Evolutionary conservation across 2,797 vertebrate species (phyloP).

Genomic region (Fringilla coelebs): DNA sequence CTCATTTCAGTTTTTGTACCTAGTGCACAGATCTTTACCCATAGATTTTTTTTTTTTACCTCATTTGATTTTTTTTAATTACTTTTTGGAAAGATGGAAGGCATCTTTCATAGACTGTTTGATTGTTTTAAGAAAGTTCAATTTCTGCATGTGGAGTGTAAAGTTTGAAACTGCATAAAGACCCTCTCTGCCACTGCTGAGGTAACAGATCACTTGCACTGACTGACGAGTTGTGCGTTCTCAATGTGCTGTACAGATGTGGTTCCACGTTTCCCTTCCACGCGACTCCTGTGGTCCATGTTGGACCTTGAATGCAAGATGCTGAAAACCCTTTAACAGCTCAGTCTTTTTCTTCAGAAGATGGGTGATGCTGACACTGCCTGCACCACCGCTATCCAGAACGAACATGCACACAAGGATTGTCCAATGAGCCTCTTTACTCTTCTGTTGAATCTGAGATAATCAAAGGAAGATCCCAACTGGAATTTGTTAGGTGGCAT

Average conservation of each 20-base stretch:
- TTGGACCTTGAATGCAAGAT: not conserved
- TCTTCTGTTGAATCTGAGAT: not conserved
- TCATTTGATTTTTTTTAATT: not conserved
- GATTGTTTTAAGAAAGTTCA: slow-evolving; percentile 72
- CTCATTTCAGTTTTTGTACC: not conserved
- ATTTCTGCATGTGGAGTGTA: not conserved
- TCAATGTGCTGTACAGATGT: not conserved
- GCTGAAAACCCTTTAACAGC: not conserved
- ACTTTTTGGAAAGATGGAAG: not conserved
- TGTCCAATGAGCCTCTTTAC: not conserved
- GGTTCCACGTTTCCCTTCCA: not conserved
- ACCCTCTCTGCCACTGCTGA: not conserved
- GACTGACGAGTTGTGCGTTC: not conserved
- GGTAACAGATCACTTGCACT: not conserved
- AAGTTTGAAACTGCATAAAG: not conserved
- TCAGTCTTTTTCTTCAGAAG: not conserved
- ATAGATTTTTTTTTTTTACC: not conserved
- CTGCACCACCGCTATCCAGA: not conserved
- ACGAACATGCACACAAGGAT: not conserved
- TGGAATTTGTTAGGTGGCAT: not conserved
- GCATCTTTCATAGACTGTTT: not conserved
- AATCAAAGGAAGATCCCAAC: not conserved
- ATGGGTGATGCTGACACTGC: not conserved
- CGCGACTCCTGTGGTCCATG: not conserved
- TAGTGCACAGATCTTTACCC: not conserved